phyloP scores from a whole-genome alignment of 2,113 vertebrate genomes.

The Odocoileus hemionus region DNA sequence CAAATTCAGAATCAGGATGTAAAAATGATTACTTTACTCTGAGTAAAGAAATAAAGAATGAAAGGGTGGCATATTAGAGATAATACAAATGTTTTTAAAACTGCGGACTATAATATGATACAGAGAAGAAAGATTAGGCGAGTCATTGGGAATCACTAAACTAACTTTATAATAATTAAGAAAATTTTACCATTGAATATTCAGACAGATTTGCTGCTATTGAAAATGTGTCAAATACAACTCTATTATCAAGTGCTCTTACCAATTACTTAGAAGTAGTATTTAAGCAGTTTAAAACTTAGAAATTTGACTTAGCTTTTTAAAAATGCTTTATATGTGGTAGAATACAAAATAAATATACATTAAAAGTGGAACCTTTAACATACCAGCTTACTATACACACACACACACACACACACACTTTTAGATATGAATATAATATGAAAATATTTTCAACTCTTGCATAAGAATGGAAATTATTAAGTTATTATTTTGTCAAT shows the following conservation, averaged over 20 bases:
- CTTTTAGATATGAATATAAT: neutral
- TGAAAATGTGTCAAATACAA: neutral
- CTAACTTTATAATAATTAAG: neutral
- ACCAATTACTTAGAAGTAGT: neutral
- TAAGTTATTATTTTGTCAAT: constrained; percentile 28
- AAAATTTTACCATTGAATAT: constrained; percentile 10
- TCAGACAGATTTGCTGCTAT: neutral
- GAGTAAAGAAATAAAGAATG: neutral
- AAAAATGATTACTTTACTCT: neutral
- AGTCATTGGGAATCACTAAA: neutral
- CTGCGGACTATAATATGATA: neutral
- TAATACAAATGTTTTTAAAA: neutral
- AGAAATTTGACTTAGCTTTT: neutral
- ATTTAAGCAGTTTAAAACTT: constrained; percentile 26
- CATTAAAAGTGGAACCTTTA: neutral
- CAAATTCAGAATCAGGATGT: neutral
- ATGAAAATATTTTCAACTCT: neutral
- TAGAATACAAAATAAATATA: constrained; percentile 24
- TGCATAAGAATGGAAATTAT: neutral
- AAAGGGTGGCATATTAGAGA: neutral
- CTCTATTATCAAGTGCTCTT: neutral
- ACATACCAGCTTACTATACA: neutral
- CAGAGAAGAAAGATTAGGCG: neutral
- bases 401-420: neutral
- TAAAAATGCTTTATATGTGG: neutral